Percentiles rank a stretch among this genome's conserved stretches.
These are phyloP conservation scores for Leptothorax acervorum DNA, from an alignment of 2,888 invertebrate species.

Conservation along the genomic window DNA sequence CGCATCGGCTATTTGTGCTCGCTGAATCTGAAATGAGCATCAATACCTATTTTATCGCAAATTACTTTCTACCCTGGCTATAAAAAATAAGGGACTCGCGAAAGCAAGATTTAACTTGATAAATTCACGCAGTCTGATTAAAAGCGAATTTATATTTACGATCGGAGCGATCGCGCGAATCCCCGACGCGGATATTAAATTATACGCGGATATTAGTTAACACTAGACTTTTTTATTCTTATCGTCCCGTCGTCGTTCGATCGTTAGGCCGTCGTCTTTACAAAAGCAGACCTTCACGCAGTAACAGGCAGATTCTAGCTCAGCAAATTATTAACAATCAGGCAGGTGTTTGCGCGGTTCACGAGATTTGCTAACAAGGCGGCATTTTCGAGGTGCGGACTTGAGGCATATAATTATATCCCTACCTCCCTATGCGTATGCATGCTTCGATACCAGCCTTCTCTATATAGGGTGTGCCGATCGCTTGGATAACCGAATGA, in stretches of 20 bases:
- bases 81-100: slow-evolving; percentile 20
- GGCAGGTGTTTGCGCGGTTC: slow-evolving; percentile 80
- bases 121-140: slow-evolving; percentile 26
- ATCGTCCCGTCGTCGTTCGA: slow-evolving; percentile 30
- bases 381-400: slow-evolving; percentile 82
- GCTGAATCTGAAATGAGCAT: slow-evolving; percentile 34
- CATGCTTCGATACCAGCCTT: slow-evolving; percentile 69
- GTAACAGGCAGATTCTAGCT: slow-evolving; percentile 69
- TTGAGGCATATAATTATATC: slow-evolving; percentile 82
- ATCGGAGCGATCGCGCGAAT: not conserved
- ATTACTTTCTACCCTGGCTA: slow-evolving; percentile 18
- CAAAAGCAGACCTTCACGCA: slow-evolving; percentile 40
- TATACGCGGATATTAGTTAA: slow-evolving; percentile 49
- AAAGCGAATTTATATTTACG: slow-evolving; percentile 29
- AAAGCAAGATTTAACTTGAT: slow-evolving; percentile 45
- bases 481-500: slow-evolving; percentile 8
- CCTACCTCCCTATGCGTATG: slow-evolving; percentile 76
- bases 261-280: slow-evolving; percentile 37
- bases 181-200: slow-evolving; percentile 28
- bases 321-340: slow-evolving; percentile 82
- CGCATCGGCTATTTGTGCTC: slow-evolving; percentile 9
- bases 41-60: slow-evolving; percentile 41
- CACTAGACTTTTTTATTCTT: slow-evolving; percentile 43
- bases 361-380: slow-evolving; percentile 82
- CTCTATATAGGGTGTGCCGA: slow-evolving; percentile 75